Evolutionary conservation across 23 tunicate genomes (phyloP).

Genomic region (Clavelina lepadiformis): DNA sequence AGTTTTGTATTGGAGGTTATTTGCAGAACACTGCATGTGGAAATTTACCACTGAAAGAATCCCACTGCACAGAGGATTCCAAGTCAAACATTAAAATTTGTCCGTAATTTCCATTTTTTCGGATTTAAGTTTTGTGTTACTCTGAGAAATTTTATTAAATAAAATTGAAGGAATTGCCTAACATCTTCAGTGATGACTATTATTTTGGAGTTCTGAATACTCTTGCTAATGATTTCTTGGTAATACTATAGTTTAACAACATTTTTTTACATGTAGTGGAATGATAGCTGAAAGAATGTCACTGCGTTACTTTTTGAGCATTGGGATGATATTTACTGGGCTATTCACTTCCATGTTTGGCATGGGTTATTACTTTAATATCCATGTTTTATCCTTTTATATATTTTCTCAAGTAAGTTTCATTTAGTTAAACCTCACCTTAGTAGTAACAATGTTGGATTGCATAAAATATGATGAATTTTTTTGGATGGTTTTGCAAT

Average conservation of each 20-base stretch:
- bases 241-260: background rate
- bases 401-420: conserved; percentile 64
- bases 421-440: background rate
- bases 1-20: background rate
- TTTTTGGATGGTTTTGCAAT: background rate
- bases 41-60: too few species aligned
- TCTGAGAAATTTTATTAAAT: background rate
- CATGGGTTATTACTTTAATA: conserved; percentile 52
- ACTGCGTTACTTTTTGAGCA: conserved; percentile 65
- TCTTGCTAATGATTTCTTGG: too few species aligned
- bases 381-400: conserved; percentile 64
- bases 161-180: too few species aligned
- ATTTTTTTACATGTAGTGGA: conserved; percentile 47
- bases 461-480: too few species aligned
- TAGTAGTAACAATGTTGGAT: background rate
- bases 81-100: too few species aligned
- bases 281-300: conserved; percentile 79
- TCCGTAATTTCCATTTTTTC: too few species aligned
- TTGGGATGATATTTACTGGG: conserved; percentile 82
- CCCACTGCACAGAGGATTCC: too few species aligned
- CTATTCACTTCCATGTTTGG: conserved; percentile 90
- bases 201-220: too few species aligned
- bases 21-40: background rate
- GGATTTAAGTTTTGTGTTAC: too few species aligned
- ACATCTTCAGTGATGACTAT: too few species aligned